Conservation (phyloP, 2,113 vertebrate genomes). For the Leucopsar rothschildi region DNA sequence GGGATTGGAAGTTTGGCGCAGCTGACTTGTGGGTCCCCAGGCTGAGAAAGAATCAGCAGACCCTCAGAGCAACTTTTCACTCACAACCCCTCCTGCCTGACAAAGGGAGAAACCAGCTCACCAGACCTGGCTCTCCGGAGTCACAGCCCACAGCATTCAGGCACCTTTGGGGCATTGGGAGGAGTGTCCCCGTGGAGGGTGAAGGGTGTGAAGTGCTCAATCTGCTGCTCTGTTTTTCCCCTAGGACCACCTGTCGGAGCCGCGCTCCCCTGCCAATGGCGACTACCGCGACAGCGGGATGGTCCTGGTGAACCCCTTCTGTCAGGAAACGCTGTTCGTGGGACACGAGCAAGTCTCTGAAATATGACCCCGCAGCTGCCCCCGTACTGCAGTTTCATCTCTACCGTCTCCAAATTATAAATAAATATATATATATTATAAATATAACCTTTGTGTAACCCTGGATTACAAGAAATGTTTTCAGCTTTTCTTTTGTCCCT, state of each 20-base stretch:
- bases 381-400: background rate
- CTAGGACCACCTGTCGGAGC: conserved; percentile 89
- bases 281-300: conserved; percentile 92
- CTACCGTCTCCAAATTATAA: conserved; percentile 68
- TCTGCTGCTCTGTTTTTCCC: conserved; percentile 12
- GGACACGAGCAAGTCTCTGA: conserved; percentile 89
- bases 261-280: conserved; percentile 90
- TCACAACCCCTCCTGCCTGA: background rate
- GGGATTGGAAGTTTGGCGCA: background rate
- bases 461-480: conserved; percentile 72
- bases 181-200: rapidly evolving
- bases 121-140: background rate
- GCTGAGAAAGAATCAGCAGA: background rate
- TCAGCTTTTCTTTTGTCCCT: conserved; percentile 72
- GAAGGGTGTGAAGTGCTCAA: background rate
- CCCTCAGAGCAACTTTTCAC: background rate
- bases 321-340: conserved; percentile 94
- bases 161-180: background rate
- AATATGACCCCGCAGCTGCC: conserved; percentile 74
- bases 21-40: background rate
- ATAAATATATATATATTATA: conserved; percentile 79
- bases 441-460: conserved; percentile 81
- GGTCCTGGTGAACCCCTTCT: conserved; percentile 98
- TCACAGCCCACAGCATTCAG: background rate
- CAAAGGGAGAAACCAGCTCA: background rate